Percentiles rank a stretch among this genome's conserved stretches.
Evolutionary conservation across 2,113 vertebrate genomes (phyloP).

Genomic region (Zingel zingel): DNA sequence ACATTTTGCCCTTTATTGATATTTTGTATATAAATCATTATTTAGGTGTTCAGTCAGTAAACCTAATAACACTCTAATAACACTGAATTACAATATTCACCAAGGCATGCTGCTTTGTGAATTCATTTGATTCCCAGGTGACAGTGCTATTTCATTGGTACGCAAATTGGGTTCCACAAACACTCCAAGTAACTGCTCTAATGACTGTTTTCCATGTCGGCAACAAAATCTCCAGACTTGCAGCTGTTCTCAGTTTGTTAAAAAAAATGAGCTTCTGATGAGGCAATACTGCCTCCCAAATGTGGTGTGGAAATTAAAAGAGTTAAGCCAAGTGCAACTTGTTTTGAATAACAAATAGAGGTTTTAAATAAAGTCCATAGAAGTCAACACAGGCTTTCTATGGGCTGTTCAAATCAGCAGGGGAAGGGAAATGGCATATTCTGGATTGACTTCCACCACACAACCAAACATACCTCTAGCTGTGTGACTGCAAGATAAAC

Average conservation of each 20-base stretch:
- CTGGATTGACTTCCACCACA: conserved; percentile 28
- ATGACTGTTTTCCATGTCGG: conserved; percentile 45
- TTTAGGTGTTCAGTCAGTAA: conserved; percentile 13
- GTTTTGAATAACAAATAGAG: conserved; percentile 43
- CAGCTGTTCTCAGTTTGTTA: conserved; percentile 53
- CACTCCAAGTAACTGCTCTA: conserved; percentile 46
- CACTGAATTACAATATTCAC: conserved; percentile 44
- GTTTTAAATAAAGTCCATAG: conserved; percentile 45
- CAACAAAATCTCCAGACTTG: conserved; percentile 33
- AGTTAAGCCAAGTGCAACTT: conserved; percentile 30
- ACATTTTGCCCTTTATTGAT: not conserved
- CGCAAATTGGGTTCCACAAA: conserved; percentile 28
- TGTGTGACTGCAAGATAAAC: conserved; percentile 45
- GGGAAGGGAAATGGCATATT: conserved; percentile 40
- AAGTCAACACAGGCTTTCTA: not conserved
- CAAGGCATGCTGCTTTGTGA: conserved; percentile 8
- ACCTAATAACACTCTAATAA: conserved; percentile 28
- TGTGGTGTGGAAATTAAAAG: conserved; percentile 46
- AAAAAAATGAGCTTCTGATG: conserved; percentile 55
- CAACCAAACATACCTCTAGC: conserved; percentile 36
- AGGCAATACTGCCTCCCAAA: conserved; percentile 44
- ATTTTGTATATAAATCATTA: conserved; percentile 27
- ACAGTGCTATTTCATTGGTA: conserved; percentile 8
- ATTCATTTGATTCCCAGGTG: conserved; percentile 37
- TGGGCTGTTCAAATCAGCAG: conserved; percentile 17